Evolutionary conservation across 2,797 vertebrate species (phyloP), one percentile per base, ranked within the genome.

Genomic region (Xenentodon cancila): DNA sequence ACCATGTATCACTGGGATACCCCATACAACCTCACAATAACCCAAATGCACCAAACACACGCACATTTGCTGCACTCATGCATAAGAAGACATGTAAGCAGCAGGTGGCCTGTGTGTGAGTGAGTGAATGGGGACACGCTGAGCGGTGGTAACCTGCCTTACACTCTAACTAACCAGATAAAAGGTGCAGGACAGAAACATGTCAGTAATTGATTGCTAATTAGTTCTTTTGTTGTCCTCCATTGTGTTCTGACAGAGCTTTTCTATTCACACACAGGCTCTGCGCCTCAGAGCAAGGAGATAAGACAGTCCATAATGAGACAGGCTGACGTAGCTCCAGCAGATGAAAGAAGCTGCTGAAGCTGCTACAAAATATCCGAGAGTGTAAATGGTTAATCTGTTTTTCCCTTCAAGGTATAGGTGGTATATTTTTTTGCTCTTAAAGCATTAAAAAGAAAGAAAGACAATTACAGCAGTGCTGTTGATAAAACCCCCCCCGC

Each of bases 161-260:
- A 77, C 93, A 90, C 87, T 89, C 81, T 81, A 84, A 42, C 82
- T 83, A 84, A 47, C 57, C 87, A 95, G 86, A 94, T 92, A 94
- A 92, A 93, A 92, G 93, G 93, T 91, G 93, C 92, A 93, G 92
- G 2, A 77, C 91, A 92, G 87, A 95, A 95, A 93, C 89, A 93
- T 89, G 93, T 89, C 90, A 74, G 91, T 96, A 96, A 97, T 96
- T 96, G 94, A 94, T 91, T 88, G 91, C 93, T 96, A 96, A 96
- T 96, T 97, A 93, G 92, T 90, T 90, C 89, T 93, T 90, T 87
- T 90, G 82, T 89, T 80, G 87, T 85, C 53, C 43, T 70, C 84
- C 75, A 85, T 89, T 91, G 89, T 89, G 81, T 84, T 73, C 74
- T 84, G 82, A 85, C 89, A 88, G 79, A 82, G 86, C 73, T 82